Evolutionary conservation across 2,888 invertebrate genomes (phyloP), one percentile per base, ranked within the genome.

Genomic region (Protophormia terraenovae): DNA sequence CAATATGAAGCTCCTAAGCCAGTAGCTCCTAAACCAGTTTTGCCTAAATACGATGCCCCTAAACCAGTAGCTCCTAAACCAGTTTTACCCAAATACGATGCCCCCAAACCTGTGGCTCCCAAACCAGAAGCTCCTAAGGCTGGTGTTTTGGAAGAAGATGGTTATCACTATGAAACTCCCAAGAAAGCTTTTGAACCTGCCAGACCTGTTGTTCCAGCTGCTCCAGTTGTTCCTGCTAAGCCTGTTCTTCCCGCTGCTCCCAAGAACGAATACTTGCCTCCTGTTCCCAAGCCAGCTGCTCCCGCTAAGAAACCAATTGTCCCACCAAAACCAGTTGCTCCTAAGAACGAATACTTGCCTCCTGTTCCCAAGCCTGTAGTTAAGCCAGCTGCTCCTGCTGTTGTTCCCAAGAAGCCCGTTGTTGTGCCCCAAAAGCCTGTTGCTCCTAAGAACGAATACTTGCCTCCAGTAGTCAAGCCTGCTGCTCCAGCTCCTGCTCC

Each of bases 111-210:
- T 1, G 16, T 24, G 6, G 19, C 53, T 10, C 45, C 78, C 12
- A 67, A 66, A 3, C 72, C 62, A 14, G 47, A 12, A 8, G 53
- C 79, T 12, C 53, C 71, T 1, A 80, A 73, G 69, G 29, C 69
- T 64, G 82, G 76, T 35, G 47, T 88, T 47, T 87, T 91, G 67
- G 88, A 91, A 16, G 89, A 88, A 3, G 91, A 91, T 88, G 91
- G 91, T 27, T 91, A 91, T 73, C 91, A 91, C 76, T 91, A 91
- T 62, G 75, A 87, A 19, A 0, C 19, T 1, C 81, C 81, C 8
- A 81, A 47, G n/a, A 67, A 67, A 8, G 10, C 29, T 35, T 81
- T 81, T n/a, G 41, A 41, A 29, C 64, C 66, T 6, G 29, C 45
- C 16, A 64, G 10, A 29, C 76, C 66, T 16, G 27, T 41, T 12